Conservation (phyloP, 1,140 invertebrate genomes). For the Platyscapa corneri region DNA sequence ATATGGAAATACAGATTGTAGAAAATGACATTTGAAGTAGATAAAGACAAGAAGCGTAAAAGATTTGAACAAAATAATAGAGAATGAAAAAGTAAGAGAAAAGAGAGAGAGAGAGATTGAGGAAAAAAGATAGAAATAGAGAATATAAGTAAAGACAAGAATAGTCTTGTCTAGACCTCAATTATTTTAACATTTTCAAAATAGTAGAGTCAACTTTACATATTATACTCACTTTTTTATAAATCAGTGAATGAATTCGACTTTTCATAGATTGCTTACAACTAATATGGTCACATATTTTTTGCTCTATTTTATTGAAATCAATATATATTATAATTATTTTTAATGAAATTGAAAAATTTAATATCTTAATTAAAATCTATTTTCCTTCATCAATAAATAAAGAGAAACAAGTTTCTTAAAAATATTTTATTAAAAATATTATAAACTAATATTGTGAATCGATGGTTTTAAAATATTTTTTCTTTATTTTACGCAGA, state of each 20-base stretch:
- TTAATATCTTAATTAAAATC: too few species aligned
- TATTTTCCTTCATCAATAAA: too few species aligned
- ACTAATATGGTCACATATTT: neutral
- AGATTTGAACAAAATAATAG: neutral
- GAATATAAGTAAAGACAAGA: conserved; percentile 13
- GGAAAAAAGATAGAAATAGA: neutral
- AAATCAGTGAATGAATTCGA: neutral
- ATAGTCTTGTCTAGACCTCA: conserved; percentile 8
- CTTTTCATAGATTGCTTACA: neutral
- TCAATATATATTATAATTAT: neutral
- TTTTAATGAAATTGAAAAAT: too few species aligned
- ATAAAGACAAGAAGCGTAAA: neutral
- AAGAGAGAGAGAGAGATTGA: too few species aligned
- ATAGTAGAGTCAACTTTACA: neutral
- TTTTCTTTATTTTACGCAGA: too few species aligned
- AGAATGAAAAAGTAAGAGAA: neutral
- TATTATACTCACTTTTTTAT: conserved; percentile 18
- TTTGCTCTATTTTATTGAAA: neutral
- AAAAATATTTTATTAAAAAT: too few species aligned
- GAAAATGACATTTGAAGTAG: neutral
- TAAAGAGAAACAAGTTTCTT: too few species aligned
- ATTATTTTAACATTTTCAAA: conserved; percentile 18
- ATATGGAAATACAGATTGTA: conserved; percentile 18
- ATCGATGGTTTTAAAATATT: too few species aligned
- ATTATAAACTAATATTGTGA: too few species aligned